phyloP scores from a whole-genome alignment of 2,888 invertebrate genomes.

The Euplexia lucipara region DNA sequence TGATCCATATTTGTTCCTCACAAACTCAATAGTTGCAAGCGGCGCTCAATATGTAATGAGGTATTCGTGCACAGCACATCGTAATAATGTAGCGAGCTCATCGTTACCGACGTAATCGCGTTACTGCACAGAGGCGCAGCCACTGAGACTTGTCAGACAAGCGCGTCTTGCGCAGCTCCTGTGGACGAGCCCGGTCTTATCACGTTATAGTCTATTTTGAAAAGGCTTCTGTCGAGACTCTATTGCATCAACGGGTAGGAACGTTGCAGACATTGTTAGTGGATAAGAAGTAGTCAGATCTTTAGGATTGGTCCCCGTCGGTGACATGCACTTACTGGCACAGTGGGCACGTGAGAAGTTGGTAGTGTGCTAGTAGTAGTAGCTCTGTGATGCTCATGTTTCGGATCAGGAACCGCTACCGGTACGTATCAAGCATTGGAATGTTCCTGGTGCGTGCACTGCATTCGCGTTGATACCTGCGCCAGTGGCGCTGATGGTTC shows the following conservation, averaged over 20 bases:
- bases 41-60: neutral
- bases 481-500: slow-evolving; percentile 10
- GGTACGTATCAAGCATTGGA: too few relatives aligned
- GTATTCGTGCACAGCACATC: slow-evolving; percentile 1
- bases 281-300: neutral
- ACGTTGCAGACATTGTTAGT: slow-evolving; percentile 6
- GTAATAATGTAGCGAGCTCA: slow-evolving; percentile 7
- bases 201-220: slow-evolving; percentile 20
- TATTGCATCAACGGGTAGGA: neutral
- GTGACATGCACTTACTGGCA: too few relatives aligned
- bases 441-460: neutral
- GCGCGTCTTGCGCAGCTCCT: neutral
- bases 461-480: neutral
- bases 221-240: slow-evolving; percentile 16
- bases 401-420: neutral
- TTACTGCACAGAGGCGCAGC: slow-evolving; percentile 12
- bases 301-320: neutral
- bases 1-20: neutral
- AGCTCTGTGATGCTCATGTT: neutral
- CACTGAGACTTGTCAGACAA: slow-evolving; percentile 4
- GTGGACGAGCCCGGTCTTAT: slow-evolving; percentile 13
- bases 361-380: neutral
- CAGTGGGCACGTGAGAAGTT: too few relatives aligned
- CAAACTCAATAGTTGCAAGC: neutral
- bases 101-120: slow-evolving; percentile 34